Percentiles rank a stretch among this genome's conserved stretches.
These are phyloP conservation scores for Leptinotarsa haldemani DNA, from an alignment of 2,888 invertebrate genomes.

Conservation along the genomic window DNA sequence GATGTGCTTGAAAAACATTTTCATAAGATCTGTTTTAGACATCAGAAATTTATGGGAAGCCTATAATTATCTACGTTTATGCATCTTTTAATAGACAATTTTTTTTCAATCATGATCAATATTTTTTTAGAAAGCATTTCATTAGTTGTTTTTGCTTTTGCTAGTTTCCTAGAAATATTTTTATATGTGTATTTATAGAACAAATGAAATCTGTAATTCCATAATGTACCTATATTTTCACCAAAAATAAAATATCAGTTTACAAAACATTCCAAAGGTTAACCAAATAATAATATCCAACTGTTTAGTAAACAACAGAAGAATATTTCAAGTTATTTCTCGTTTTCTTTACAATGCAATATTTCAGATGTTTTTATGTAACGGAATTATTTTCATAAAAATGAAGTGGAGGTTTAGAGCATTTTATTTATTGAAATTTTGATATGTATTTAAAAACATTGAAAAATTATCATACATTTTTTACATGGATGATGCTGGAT, in stretches of 20 bases:
- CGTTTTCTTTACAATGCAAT: too few relatives aligned
- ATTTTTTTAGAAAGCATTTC: neutral
- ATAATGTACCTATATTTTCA: conserved; percentile 1
- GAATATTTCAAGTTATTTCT: neutral
- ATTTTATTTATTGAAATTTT: too few relatives aligned
- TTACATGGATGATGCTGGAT: too few relatives aligned
- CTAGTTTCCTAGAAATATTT: conserved; percentile 8
- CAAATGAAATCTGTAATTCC: neutral
- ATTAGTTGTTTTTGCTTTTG: neutral
- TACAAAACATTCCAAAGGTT: conserved; percentile 17
- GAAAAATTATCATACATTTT: too few relatives aligned
- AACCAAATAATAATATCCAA: conserved; percentile 18
- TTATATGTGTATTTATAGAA: conserved; percentile 9
- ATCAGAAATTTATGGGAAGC: too few relatives aligned
- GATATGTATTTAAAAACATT: too few relatives aligned
- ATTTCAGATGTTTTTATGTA: too few relatives aligned
- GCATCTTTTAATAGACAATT: neutral
- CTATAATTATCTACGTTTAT: too few relatives aligned
- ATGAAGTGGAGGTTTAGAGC: too few relatives aligned
- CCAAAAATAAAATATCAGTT: conserved; percentile 6
- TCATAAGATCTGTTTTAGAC: too few relatives aligned
- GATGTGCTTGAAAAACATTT: too few relatives aligned
- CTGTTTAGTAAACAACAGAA: neutral
- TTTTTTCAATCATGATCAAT: neutral
- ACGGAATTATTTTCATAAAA: neutral